A percentile compares a stretch with the other conserved stretches of the same genome.
Evolutionary conservation across 2,113 vertebrate species (phyloP).

Genomic region (Ceratotherium simum): DNA sequence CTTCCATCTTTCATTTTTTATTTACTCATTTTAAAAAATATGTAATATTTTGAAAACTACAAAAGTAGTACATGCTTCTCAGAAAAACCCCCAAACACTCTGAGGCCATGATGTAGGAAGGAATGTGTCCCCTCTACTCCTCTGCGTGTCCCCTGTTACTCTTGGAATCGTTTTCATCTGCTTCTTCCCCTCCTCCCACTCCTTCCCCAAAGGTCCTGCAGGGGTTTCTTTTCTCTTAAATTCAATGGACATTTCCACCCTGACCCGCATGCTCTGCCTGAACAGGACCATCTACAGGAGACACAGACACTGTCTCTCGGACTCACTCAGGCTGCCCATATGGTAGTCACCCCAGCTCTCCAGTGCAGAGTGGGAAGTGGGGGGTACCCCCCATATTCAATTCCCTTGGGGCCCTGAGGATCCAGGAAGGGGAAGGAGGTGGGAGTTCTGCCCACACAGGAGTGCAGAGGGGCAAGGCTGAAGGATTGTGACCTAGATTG

Average conservation of each 20-base stretch:
- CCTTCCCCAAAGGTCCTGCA: background rate
- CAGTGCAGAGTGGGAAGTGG: background rate
- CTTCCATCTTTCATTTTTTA: background rate
- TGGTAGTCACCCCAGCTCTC: background rate
- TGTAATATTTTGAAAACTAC: background rate
- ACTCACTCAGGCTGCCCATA: background rate
- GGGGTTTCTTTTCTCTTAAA: background rate
- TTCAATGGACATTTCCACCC: background rate
- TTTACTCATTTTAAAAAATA: background rate
- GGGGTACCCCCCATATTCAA: background rate
- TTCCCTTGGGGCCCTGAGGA: background rate
- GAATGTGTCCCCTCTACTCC: no score
- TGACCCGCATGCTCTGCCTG: background rate
- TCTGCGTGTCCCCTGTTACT: background rate
- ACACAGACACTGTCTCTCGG: rapidly evolving
- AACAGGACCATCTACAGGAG: background rate
- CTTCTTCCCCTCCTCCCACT: background rate
- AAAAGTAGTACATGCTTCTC: background rate
- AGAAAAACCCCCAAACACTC: background rate
- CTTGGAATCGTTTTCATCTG: background rate
- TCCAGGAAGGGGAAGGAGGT: background rate
- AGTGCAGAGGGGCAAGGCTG: background rate
- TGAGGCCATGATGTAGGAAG: background rate
- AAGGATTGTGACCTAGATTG: background rate
- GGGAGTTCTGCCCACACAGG: background rate